Evolutionary conservation across 64 coral and sea anemone species (phyloP), one percentile per base, ranked within the genome.

Genomic region (Astreopora myriophthalma): DNA sequence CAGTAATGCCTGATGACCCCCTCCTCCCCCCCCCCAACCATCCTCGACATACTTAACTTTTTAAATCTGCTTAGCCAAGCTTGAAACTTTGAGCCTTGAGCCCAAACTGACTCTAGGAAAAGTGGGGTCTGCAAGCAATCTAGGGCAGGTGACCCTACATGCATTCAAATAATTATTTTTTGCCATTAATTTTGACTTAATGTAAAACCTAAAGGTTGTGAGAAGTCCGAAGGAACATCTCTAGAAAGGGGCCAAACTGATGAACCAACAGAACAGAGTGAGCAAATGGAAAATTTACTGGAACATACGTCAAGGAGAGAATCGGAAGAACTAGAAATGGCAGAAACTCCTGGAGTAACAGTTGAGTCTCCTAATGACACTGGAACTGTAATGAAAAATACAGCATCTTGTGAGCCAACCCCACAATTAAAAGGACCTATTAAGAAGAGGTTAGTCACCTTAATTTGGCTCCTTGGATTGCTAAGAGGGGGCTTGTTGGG

Each of bases 341-440:
- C 8, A 4, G 57, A 23, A 9, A 94, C 85, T 5, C 92, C 85
- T 19, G 16, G 30, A 30, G n/a, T 1, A 64, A 33, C 8, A 8
- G 26, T 42, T 39, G 85, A 73, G 17, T 93, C 87, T 57, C 73
- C 73, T 13, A 93, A 93, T 80, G 32, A 88, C 4, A 64, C 78
- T 36, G 92, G 92, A 25, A 93, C 92, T 62, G 71, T 84, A 29
- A 71, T 93, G 10, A 94, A 94, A 79, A 81, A 63, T 26, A 30
- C 78, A 6, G 86, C 85, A 35, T 55, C 65, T 10, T 22, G 74
- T 57, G 75, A 94, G 3, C 85, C 92, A 44, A 94, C 92, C 25
- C 92, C 92, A 73, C 48, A 81, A 44, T 63, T 82, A 32, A 68
- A 23, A 35, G 92, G 85, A 64, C 75, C 72, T 52, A 82, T 48